phyloP scores from a whole-genome alignment of 2,797 vertebrate species.

The Echiichthys vipera region DNA sequence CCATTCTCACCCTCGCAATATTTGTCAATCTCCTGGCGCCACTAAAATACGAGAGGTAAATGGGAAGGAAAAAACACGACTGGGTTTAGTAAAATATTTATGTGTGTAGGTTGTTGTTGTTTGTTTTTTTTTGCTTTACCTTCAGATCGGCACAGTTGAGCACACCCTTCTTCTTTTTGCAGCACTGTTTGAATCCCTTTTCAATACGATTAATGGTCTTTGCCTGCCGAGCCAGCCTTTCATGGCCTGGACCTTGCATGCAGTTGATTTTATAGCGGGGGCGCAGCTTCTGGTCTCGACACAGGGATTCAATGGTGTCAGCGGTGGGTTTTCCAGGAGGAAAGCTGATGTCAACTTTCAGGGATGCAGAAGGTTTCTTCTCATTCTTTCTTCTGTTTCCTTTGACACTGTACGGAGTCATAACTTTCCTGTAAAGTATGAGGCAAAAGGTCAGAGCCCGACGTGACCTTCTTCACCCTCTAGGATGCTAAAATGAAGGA shows the following conservation, averaged over 20 bases:
- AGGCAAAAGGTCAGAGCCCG: constrained; percentile 24
- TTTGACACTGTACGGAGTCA: not conserved
- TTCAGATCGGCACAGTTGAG: constrained; percentile 73
- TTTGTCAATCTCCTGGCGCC: constrained; percentile 75
- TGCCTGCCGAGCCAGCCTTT: constrained; percentile 67
- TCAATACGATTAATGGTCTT: constrained; percentile 80
- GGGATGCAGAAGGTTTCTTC: constrained; percentile 2
- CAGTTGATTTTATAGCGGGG: constrained; percentile 70
- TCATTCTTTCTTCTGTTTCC: not conserved
- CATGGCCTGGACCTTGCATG: constrained; percentile 54
- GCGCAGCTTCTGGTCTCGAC: constrained; percentile 64
- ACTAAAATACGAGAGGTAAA: constrained; percentile 67
- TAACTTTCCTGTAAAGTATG: constrained; percentile 50
- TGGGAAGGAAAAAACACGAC: not conserved
- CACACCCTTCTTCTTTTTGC: constrained; percentile 62
- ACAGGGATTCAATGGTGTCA: constrained; percentile 67
- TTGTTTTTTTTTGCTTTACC: constrained; percentile 65
- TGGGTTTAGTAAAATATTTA: not conserved
- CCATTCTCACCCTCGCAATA: constrained; percentile 68
- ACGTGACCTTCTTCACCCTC: not conserved
- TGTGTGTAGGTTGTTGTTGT: not conserved
- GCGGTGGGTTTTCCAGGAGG: constrained; percentile 79
- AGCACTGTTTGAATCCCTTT: constrained; percentile 79
- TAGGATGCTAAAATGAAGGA: not conserved
- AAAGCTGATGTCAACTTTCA: constrained; percentile 67